Evolutionary conservation across 2,113 vertebrate species (phyloP), one percentile per base, ranked within the genome.

Genomic region (Archocentrus centrarchus): DNA sequence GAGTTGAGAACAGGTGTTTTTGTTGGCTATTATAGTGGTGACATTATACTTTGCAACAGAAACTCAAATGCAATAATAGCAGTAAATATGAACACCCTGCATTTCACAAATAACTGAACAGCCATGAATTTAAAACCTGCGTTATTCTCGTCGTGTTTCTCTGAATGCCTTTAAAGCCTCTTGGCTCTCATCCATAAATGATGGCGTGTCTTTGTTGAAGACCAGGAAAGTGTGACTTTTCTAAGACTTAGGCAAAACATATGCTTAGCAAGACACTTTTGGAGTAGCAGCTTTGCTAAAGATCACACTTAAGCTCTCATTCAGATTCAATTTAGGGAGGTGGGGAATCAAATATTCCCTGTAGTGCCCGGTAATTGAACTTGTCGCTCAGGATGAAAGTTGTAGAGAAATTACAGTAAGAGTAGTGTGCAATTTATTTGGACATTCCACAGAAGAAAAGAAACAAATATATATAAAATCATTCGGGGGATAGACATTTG

Each of bases 131-230:
- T 73, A 11, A 55, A 1, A 32, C 18, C 27, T 53, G 47, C 11
- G 17, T 73, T 55, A 14, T 17, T 73, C 47, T 73, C 24, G 53
- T 10, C 35, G 47, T 35, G 47, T 73, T 73, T 55, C 68, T 55
- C 68, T 35, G 66, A 73, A 73, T 73, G 66, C 44, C 47, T 73
- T 73, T 53, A 55, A 73, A 73, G 27, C 17, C 24, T 32, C 66
- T 70, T 53, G 24, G 66, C 0, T 11, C 44, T 70, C 47, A 73
- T 55, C 68, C 47, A 73, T 73, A 73, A 73, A 5, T 73, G 53
- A 73, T 53, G 6, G 11, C 50, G 27, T 73, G 27, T 39, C 53
- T 73, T 73, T 73, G 27, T 73, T 14, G 47, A 73, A 50, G 68
- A 73, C 47, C 47, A 73, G 20, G 68, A 73, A 55, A 35, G 27